Percentiles rank a stretch among this genome's conserved stretches.
These are phyloP conservation scores for Fragum whitleyi DNA, from an alignment of 2,888 invertebrate genomes.

Conservation along the genomic window DNA sequence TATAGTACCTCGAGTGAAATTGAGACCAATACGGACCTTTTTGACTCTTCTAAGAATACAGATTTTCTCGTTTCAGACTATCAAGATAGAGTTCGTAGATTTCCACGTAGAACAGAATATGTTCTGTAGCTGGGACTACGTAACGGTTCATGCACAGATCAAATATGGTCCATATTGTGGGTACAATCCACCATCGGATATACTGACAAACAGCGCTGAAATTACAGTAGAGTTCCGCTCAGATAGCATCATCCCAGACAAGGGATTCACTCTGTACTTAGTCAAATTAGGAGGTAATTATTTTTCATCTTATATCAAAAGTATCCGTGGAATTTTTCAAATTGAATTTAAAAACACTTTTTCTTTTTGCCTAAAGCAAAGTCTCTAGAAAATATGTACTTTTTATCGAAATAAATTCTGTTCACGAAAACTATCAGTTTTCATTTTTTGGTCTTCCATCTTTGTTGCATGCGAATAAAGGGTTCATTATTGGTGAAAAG, in stretches of 20 bases:
- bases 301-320: background rate
- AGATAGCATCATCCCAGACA: slow-evolving; percentile 37
- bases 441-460: no score
- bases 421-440: no score
- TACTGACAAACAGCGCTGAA: slow-evolving; percentile 11
- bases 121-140: slow-evolving; percentile 46
- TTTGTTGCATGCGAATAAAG: no score
- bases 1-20: no score
- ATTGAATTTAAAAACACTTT: no score
- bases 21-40: no score
- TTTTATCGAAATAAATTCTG: no score
- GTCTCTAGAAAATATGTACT: no score
- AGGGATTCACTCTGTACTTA: slow-evolving; percentile 36
- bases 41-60: no score
- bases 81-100: slow-evolving; percentile 14
- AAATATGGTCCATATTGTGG: slow-evolving; percentile 33
- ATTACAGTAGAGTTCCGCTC: slow-evolving; percentile 44
- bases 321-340: no score
- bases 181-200: background rate
- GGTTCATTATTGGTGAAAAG: no score
- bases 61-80: slow-evolving; percentile 1
- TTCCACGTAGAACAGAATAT: slow-evolving; percentile 25
- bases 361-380: no score
- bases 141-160: slow-evolving; percentile 10
- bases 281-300: background rate